Evolutionary conservation across 2,797 vertebrate genomes (phyloP), one percentile per base, ranked within the genome.

Genomic region (Darevskia mixta): DNA sequence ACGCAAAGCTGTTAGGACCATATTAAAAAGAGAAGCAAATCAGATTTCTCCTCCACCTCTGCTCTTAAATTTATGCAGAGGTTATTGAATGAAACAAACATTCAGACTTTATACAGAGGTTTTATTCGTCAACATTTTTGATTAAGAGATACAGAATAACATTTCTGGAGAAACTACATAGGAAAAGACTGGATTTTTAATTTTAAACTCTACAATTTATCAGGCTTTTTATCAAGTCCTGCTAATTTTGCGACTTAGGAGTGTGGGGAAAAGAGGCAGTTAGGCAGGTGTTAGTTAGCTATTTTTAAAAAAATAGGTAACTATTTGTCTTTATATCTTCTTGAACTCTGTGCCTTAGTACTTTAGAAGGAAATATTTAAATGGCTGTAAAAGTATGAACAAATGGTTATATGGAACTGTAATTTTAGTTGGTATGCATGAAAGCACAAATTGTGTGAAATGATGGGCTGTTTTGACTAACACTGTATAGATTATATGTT

Each of bases 401-500:
- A 90, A 92, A 82, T 91, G 89, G 86, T 92, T 95, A 92, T 94
- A 89, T 86, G 91, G 94, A 92, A 93, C 92, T 94, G 89, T 93
- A 88, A 90, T 94, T 94, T 93, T 78, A 72, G 79, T 84, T 92
- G 91, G 88, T 91, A 91, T 89, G 90, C 85, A 32, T 87, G 87
- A 94, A 72, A 83, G 89, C 91, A 92, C 90, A 90, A 93, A 92
- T 92, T 88, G 86, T 93, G 5, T 90, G 89, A 94, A 95, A 90
- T 94, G 89, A 91, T 87, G 78, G 78, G 86, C 85, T 90, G 58
- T 95, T 96, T 96, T 86, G 93, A 93, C 94, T 93, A 90, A 89
- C 85, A 86, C 55, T 90, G 93, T 92, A 90, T 89, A 92, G 86
- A 93, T 92, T 91, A 92, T 86, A 89, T 86, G 88, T 88, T 83